Evolutionary conservation across 2,113 vertebrate species (phyloP).

Genomic region (Corythoichthys intestinalis): DNA sequence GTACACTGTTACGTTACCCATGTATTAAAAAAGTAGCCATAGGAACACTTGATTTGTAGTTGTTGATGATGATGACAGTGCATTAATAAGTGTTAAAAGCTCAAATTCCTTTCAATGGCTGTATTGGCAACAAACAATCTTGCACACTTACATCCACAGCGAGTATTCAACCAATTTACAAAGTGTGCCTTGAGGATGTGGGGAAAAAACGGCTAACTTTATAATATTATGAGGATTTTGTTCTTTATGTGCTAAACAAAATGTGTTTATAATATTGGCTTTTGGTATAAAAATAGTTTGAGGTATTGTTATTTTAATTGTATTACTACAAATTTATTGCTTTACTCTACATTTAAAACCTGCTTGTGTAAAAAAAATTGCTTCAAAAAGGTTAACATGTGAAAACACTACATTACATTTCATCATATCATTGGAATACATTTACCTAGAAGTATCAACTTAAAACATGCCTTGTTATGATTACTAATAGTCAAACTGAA

Average conservation of each 20-base stretch:
- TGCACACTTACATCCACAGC: no score
- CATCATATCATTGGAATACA: background rate
- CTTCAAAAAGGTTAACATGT: background rate
- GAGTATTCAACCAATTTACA: no score
- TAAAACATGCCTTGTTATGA: background rate
- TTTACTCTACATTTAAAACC: background rate
- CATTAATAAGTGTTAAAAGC: background rate
- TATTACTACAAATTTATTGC: background rate
- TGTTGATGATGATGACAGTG: background rate
- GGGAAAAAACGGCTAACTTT: no score
- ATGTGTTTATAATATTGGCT: background rate
- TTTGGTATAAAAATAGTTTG: no score
- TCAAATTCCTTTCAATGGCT: background rate
- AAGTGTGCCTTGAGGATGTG: no score
- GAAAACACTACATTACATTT: background rate
- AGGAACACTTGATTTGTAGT: background rate
- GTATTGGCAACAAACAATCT: background rate
- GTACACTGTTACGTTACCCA: slow-evolving; percentile 8
- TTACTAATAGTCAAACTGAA: background rate
- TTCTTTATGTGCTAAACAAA: no score
- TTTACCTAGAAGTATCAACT: background rate
- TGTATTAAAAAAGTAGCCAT: slow-evolving; percentile 21
- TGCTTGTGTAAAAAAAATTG: no score
- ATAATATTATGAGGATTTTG: no score
- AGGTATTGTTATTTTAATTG: background rate